These are phyloP conservation scores for Oncorhynchus masou DNA, from an alignment of 2,113 vertebrate species.

Conservation along the genomic window DNA sequence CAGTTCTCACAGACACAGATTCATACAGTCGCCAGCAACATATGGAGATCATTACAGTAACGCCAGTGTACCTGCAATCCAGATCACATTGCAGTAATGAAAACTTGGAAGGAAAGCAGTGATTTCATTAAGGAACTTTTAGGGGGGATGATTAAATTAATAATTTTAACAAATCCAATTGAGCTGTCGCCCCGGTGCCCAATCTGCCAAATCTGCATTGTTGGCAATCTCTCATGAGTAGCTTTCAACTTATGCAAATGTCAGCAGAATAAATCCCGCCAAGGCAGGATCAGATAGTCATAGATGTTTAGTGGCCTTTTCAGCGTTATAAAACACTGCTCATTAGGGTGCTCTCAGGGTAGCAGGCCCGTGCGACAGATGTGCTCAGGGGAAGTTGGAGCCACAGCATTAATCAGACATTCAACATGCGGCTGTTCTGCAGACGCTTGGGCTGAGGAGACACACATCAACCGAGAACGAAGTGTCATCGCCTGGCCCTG, in stretches of 20 bases:
- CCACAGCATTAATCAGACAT: slow-evolving; percentile 49
- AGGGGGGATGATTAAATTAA: slow-evolving; percentile 28
- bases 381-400: slow-evolving; percentile 17
- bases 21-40: too few species aligned
- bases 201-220: slow-evolving; percentile 35
- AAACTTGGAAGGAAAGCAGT: background rate
- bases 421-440: slow-evolving; percentile 29
- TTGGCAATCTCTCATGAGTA: slow-evolving; percentile 42
- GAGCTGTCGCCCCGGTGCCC: slow-evolving; percentile 16
- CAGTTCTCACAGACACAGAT: too few species aligned
- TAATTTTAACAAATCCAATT: slow-evolving; percentile 35
- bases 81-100: too few species aligned
- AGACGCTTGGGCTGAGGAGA: background rate
- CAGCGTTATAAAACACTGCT: too few species aligned
- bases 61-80: too few species aligned
- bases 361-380: background rate
- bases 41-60: too few species aligned
- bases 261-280: slow-evolving; percentile 27
- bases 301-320: too few species aligned
- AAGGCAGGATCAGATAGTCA: too few species aligned
- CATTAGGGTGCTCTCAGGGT: too few species aligned
- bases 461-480: background rate
- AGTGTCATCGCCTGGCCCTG: background rate
- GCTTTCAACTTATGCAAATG: slow-evolving; percentile 48
- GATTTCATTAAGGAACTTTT: slow-evolving; percentile 6